phyloP scores from a whole-genome alignment of 2,888 invertebrate genomes.

The Pilophorus perplexus region DNA sequence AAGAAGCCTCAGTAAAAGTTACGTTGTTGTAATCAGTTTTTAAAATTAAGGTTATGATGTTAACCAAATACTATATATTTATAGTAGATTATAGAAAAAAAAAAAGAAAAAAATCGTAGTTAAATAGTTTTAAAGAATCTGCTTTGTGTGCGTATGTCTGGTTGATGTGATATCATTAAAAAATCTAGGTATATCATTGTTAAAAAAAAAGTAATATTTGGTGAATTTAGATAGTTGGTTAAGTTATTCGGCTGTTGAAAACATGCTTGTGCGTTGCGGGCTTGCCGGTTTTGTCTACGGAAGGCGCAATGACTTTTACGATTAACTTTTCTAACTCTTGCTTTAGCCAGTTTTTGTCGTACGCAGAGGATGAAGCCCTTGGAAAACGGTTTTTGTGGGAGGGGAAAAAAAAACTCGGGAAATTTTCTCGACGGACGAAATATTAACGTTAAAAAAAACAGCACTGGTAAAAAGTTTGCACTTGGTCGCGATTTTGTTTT shows the following conservation, averaged over 20 bases:
- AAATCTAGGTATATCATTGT: slow-evolving; percentile 39
- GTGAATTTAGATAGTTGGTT: slow-evolving; percentile 42
- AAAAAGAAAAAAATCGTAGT: slow-evolving; percentile 45
- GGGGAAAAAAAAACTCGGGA: not conserved
- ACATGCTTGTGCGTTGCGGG: slow-evolving; percentile 42
- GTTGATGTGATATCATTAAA: slow-evolving; percentile 45
- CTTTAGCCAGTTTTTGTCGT: slow-evolving; percentile 42
- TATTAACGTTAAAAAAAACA: not conserved
- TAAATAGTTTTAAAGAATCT: slow-evolving; percentile 46
- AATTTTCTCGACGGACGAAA: not conserved
- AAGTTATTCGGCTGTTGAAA: slow-evolving; percentile 45
- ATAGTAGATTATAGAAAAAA: slow-evolving; percentile 47
- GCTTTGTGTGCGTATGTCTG: slow-evolving; percentile 48
- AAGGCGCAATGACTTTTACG: slow-evolving; percentile 23
- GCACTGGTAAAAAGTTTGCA: not conserved
- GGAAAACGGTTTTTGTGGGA: too few species aligned
- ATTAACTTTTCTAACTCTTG: slow-evolving; percentile 44
- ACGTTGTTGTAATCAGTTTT: slow-evolving; percentile 46
- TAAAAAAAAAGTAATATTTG: slow-evolving; percentile 42
- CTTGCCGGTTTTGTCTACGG: not conserved
- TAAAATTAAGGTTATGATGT: slow-evolving; percentile 48
- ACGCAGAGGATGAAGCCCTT: slow-evolving; percentile 28
- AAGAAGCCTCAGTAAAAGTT: slow-evolving; percentile 46
- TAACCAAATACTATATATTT: slow-evolving; percentile 48
- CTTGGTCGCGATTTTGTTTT: not conserved